These are phyloP conservation scores for Gallinago paraguaiae DNA, from an alignment of 2,113 vertebrate genomes.

Conservation along the genomic window DNA sequence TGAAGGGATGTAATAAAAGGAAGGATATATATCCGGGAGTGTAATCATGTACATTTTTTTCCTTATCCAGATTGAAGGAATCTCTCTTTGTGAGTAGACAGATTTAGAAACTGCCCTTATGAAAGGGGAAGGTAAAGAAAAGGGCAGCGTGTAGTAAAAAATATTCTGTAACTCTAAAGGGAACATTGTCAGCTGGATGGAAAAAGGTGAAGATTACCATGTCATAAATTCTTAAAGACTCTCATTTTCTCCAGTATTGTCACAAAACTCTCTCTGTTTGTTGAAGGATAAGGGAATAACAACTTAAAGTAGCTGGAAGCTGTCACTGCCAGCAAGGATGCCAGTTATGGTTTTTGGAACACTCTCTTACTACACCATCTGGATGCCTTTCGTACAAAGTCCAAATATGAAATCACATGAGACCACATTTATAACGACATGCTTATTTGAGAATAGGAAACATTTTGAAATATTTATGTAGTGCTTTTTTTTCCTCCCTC, in stretches of 20 bases:
- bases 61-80: neutral
- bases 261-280: neutral
- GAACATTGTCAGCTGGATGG: neutral
- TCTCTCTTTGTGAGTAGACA: neutral
- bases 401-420: constrained; percentile 9
- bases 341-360: constrained; percentile 35
- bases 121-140: neutral
- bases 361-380: constrained; percentile 12
- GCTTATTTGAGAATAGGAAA: neutral
- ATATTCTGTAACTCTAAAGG: neutral
- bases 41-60: constrained; percentile 31
- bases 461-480: constrained; percentile 10
- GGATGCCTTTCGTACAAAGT: neutral
- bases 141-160: neutral
- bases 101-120: neutral
- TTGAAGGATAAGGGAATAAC: constrained; percentile 33
- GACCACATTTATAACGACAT: neutral
- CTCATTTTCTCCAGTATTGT: neutral
- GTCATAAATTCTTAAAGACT: constrained; percentile 6
- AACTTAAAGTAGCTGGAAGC: constrained; percentile 19
- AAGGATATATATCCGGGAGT: constrained; percentile 23
- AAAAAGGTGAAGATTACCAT: constrained; percentile 12
- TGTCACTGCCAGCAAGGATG: neutral
- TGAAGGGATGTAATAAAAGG: constrained; percentile 28
- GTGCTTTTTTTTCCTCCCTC: neutral